phyloP scores from a whole-genome alignment of 2,113 vertebrate genomes.

The Todiramphus saurophagus region DNA sequence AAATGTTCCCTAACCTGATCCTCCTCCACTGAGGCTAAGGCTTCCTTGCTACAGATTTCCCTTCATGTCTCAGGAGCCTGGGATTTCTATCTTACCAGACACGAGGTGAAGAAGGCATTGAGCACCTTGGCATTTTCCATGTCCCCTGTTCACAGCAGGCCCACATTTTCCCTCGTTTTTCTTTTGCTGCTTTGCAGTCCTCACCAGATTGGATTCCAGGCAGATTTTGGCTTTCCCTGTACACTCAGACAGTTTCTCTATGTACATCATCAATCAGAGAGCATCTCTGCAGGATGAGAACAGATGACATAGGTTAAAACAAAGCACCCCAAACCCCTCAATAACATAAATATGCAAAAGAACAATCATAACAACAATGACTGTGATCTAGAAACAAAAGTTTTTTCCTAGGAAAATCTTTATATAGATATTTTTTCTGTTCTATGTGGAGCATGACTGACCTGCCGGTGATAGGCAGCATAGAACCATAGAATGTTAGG shows the following conservation, averaged over 20 bases:
- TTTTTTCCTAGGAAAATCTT: background rate
- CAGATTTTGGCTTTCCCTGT: background rate
- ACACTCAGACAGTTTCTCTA: background rate
- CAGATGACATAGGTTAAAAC: background rate
- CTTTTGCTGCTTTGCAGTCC: background rate
- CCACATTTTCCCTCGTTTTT: background rate
- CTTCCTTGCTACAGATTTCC: background rate
- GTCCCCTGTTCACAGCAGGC: background rate
- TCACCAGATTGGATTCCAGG: background rate
- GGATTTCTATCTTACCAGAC: background rate
- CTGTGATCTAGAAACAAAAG: background rate
- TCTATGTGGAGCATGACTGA: background rate
- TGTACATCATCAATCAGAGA: background rate
- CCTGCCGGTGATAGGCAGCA: background rate
- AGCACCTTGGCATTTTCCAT: background rate
- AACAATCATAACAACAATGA: background rate
- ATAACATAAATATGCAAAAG: background rate
- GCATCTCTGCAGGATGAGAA: background rate
- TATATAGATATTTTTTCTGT: background rate
- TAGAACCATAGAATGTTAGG: too few relatives aligned
- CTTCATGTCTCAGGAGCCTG: background rate
- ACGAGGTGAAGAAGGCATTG: background rate
- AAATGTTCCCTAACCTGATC: background rate
- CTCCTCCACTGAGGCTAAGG: background rate
- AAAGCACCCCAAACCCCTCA: background rate